Percentiles rank a stretch among this genome's conserved stretches.
These are phyloP conservation scores for Cydia fagiglandana DNA, from an alignment of 1,140 invertebrate genomes.

Conservation along the genomic window DNA sequence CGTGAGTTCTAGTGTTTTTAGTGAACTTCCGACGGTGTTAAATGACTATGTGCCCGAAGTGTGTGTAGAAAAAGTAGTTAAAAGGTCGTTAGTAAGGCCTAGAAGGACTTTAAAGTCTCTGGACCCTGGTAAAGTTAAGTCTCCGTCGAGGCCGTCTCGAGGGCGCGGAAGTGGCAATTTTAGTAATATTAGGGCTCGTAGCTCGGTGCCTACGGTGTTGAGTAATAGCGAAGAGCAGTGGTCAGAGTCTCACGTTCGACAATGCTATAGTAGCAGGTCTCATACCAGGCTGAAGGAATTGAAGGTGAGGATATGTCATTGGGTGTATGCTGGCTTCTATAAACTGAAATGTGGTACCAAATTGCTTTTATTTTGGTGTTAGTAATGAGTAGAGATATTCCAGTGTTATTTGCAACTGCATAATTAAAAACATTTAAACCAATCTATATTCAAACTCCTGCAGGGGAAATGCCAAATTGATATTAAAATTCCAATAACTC, in stretches of 20 bases:
- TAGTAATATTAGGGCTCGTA: conserved; percentile 37
- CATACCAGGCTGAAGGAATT: conserved; percentile 63
- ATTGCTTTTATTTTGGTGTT: not conserved
- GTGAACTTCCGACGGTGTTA: conserved; percentile 63
- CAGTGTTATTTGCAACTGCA: too few species aligned
- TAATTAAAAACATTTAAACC: too few species aligned
- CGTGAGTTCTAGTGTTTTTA: conserved; percentile 52
- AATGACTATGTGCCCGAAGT: conserved; percentile 57
- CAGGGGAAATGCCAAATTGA: too few species aligned
- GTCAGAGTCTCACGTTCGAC: conserved; percentile 50
- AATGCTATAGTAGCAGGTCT: conserved; percentile 62
- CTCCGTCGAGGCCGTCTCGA: conserved; percentile 40
- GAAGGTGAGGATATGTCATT: conserved; percentile 49
- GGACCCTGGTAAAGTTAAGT: conserved; percentile 45
- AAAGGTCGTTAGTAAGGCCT: conserved; percentile 55
- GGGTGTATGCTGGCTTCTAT: not conserved
- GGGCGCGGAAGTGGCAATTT: conserved; percentile 33
- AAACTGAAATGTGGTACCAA: not conserved
- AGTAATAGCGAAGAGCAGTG: conserved; percentile 38
- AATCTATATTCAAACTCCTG: too few species aligned
- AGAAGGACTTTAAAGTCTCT: conserved; percentile 61
- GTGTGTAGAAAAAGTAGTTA: conserved; percentile 42
- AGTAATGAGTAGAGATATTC: not conserved
- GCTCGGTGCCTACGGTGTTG: conserved; percentile 53
- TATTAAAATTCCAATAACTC: too few species aligned